Base-by-base conservation (phyloP, 2,113 vertebrate species). In the Ancistrus triradiatus region DNA sequence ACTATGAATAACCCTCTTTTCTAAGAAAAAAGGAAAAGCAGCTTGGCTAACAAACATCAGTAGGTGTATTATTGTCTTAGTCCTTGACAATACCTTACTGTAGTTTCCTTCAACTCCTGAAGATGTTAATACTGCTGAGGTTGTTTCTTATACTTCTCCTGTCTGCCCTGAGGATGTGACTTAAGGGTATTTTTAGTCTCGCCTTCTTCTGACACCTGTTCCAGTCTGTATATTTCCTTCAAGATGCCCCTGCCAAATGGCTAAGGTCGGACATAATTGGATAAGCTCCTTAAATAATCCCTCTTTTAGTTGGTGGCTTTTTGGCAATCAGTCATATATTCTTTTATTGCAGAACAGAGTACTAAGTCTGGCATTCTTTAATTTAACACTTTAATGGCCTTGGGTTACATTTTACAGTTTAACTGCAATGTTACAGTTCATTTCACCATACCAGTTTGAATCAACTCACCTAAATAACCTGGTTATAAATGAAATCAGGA, bases 161-260 rank as follows among this genome's bases (percentile, higher is more conserved):
- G 44, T 50, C 66, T 70, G 68, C 0, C 61, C 72, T 71, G 37
- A 63, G 81, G 80, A 80, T 84, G 77, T 85, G 88, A 85, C 80
- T 80, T 25, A 57, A n/a, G n/a, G 57, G 69, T 95, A 95, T 95
- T 91, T 95, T 91, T 95, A 92, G 91, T 46, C 46, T 22, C 40
- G 71, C 71, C 81, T 83, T 81, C 77, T 82, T 77, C 80, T 35
- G 75, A 81, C 93, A 97, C 90, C 94, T 95, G 93, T 85, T 80
- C 55, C 84, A 75, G 84, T 89, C 87, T 86, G 72, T 95, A 92
- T 90, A 85, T 81, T 86, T 74, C 84, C 66, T 63, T 35, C 53
- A 68, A 61, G 55, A 69, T 27, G 84, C 70, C 76, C 77, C 76
- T 73, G 81, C 40, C 80, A 88, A 87, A 84, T 85, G 78, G 76